These are phyloP conservation scores for Caenorhabditis plicata DNA, from an alignment of 2,888 invertebrate genomes.

Conservation along the genomic window DNA sequence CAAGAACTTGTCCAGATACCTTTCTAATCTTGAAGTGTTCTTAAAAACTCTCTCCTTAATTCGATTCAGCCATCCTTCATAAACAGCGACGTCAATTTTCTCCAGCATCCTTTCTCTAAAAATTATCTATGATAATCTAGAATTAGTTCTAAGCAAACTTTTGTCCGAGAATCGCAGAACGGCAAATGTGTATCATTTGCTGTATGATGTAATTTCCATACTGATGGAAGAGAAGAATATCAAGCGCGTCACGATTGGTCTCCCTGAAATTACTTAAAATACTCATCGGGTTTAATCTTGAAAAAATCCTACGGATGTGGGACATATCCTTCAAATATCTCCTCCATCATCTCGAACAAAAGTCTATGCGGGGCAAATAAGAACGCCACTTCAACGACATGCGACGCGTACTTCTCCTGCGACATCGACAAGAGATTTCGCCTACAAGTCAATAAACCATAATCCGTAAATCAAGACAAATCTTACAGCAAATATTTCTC, in stretches of 20 bases:
- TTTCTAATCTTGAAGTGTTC: constrained; percentile 21
- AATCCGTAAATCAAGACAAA: no score
- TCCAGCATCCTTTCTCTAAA: no score
- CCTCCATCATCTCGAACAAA: constrained; percentile 45
- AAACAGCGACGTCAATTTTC: constrained; percentile 16
- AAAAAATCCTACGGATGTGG: no score
- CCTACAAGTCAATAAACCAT: no score
- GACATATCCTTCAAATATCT: constrained; percentile 51
- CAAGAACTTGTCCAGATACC: no score
- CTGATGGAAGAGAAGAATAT: constrained; percentile 57
- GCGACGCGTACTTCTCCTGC: constrained; percentile 56
- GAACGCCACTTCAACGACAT: constrained; percentile 56
- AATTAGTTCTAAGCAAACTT: no score
- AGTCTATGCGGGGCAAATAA: constrained; percentile 30
- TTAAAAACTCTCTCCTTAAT: constrained; percentile 25
- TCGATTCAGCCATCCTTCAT: constrained; percentile 22
- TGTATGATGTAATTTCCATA: constrained; percentile 61
- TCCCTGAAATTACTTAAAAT: no score
- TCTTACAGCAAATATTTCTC: constrained; percentile 44
- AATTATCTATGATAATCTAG: no score
- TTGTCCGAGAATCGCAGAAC: constrained; percentile 24
- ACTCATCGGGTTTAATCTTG: no score
- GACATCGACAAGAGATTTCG: constrained; percentile 53
- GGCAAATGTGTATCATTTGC: constrained; percentile 48
- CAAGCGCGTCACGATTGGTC: constrained; percentile 41